Conservation (phyloP, 2,113 vertebrate species). For the Chaetorhynchus papuensis region DNA sequence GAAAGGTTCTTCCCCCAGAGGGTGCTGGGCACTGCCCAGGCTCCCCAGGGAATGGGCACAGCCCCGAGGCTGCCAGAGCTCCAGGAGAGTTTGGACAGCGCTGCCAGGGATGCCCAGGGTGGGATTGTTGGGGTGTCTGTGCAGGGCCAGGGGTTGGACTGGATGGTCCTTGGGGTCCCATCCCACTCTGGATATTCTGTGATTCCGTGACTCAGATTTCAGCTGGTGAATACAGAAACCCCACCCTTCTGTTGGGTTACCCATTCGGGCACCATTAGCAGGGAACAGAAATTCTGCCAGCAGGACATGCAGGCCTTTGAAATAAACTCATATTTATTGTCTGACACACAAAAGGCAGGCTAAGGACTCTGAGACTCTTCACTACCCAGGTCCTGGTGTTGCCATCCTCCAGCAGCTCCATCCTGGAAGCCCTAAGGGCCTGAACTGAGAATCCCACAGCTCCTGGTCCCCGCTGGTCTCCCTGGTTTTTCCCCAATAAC, state of each 20-base stretch:
- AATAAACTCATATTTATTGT: not conserved
- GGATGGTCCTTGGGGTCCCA: rapidly evolving
- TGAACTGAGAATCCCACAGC: not conserved
- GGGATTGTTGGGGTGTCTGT: not conserved
- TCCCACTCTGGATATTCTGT: not conserved
- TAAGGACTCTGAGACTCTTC: not conserved
- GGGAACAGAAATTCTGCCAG: not conserved
- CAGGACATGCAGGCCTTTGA: rapidly evolving
- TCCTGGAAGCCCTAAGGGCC: not conserved
- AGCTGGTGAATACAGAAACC: not conserved
- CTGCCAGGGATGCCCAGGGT: not conserved
- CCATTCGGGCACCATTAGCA: not conserved
- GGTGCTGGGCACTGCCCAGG: not conserved
- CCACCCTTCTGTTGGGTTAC: not conserved
- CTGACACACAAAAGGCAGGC: not conserved
- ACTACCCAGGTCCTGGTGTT: not conserved
- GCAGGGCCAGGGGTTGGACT: not conserved
- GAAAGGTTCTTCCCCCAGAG: not conserved
- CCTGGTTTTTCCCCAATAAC: rapidly evolving
- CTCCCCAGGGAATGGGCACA: not conserved
- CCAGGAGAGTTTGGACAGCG: rapidly evolving
- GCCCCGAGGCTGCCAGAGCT: not conserved
- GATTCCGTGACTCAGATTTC: not conserved
- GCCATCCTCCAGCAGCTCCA: not conserved
- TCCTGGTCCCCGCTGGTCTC: not conserved